These are phyloP conservation scores for Heliconius congener DNA, from an alignment of 1,140 invertebrate genomes.

Conservation along the genomic window DNA sequence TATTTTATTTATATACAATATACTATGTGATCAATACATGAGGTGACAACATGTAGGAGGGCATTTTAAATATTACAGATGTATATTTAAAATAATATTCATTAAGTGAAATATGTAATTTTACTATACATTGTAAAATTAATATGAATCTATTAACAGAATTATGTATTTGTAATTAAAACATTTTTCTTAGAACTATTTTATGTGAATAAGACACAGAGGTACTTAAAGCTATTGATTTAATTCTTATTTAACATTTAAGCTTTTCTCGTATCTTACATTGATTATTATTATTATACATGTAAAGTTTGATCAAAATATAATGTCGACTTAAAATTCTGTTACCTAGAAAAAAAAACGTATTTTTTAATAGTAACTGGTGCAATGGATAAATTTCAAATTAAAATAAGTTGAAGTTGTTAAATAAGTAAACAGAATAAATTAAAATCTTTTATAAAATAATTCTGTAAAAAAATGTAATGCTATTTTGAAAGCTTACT, in stretches of 20 bases:
- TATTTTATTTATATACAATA: slow-evolving; percentile 1
- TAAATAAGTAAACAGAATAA: neutral
- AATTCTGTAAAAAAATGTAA: neutral
- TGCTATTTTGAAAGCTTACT: neutral
- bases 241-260: neutral
- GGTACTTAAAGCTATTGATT: neutral
- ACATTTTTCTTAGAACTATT: neutral
- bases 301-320: neutral
- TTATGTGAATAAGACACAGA: slow-evolving; percentile 11
- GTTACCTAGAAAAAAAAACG: neutral
- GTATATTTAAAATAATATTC: neutral
- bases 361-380: too few species aligned
- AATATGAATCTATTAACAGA: neutral
- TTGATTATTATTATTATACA: neutral
- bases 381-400: too few species aligned
- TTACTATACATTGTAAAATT: neutral
- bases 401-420: too few species aligned
- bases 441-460: neutral
- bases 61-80: neutral
- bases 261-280: neutral
- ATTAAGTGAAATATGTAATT: neutral
- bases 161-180: neutral
- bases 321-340: neutral
- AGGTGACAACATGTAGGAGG: neutral
- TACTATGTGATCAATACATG: neutral